Conservation (phyloP, 2,113 vertebrate genomes). For the Clarias gariepinus region DNA sequence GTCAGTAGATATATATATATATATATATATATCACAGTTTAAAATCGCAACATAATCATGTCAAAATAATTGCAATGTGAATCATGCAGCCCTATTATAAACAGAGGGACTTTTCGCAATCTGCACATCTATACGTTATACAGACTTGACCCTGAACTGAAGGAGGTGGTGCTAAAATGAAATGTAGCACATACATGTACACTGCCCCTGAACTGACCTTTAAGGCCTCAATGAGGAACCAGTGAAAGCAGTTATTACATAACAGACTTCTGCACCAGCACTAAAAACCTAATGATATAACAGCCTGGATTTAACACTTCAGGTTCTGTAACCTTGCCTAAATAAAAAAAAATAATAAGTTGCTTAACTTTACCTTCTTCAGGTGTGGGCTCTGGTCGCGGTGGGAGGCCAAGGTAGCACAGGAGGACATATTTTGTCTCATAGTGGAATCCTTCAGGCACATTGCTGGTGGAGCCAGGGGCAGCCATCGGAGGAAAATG, state of each 20-base stretch:
- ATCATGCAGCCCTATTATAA: neutral
- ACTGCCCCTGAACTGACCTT: conserved; percentile 6
- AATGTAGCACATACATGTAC: neutral
- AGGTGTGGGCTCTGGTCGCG: conserved; percentile 67
- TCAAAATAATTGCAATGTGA: too few relatives aligned
- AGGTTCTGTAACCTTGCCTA: neutral
- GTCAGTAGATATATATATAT: too few relatives aligned
- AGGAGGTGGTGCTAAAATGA: neutral
- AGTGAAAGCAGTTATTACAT: neutral
- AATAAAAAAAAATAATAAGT: neutral
- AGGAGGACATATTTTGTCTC: conserved; percentile 93
- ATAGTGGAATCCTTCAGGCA: conserved; percentile 90
- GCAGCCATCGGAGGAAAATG: conserved; percentile 68
- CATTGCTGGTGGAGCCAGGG: conserved; percentile 60
- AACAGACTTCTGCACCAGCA: neutral
- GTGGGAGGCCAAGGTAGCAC: conserved; percentile 83
- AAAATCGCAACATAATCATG: too few relatives aligned
- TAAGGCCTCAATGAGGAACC: neutral
- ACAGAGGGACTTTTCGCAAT: neutral
- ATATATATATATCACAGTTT: too few relatives aligned
- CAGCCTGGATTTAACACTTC: neutral
- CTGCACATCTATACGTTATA: too few relatives aligned
- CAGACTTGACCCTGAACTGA: neutral
- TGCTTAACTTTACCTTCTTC: conserved; percentile 12
- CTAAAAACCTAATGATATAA: neutral